Conservation (phyloP, 2,113 vertebrate genomes). For the Amblyornis subalaris region DNA sequence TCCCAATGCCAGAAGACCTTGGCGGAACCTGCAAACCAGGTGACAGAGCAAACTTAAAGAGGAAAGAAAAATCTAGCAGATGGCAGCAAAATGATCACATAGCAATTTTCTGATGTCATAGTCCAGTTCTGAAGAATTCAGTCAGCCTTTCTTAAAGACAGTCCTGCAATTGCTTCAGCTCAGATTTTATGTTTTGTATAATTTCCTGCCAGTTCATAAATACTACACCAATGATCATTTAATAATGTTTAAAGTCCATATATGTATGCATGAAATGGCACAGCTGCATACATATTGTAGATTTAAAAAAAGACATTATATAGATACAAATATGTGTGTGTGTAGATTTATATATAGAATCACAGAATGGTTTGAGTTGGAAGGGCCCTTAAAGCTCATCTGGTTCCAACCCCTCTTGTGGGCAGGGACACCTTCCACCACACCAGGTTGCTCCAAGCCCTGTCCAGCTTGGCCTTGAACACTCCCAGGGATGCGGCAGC, state of each 20-base stretch:
- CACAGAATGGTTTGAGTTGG: background rate
- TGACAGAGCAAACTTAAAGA: background rate
- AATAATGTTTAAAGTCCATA: background rate
- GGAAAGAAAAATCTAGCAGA: background rate
- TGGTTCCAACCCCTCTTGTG: rapidly evolving
- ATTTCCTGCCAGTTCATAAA: background rate
- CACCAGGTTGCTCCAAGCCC: background rate
- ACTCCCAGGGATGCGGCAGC: background rate
- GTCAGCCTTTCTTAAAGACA: background rate
- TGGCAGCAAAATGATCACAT: background rate
- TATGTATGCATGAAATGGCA: background rate
- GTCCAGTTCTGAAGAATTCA: background rate
- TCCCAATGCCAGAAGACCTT: background rate
- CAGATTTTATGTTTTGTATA: background rate
- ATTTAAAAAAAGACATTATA: background rate
- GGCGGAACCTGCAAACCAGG: background rate
- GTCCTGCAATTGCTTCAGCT: background rate
- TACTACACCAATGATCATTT: background rate
- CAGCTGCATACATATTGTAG: rapidly evolving
- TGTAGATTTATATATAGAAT: background rate
- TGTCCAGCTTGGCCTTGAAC: background rate
- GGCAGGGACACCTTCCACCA: background rate
- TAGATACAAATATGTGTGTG: background rate
- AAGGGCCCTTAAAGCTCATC: background rate
- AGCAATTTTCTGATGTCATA: background rate